phyloP scores from a whole-genome alignment of 2,888 invertebrate genomes.

The Acronicta psi region DNA sequence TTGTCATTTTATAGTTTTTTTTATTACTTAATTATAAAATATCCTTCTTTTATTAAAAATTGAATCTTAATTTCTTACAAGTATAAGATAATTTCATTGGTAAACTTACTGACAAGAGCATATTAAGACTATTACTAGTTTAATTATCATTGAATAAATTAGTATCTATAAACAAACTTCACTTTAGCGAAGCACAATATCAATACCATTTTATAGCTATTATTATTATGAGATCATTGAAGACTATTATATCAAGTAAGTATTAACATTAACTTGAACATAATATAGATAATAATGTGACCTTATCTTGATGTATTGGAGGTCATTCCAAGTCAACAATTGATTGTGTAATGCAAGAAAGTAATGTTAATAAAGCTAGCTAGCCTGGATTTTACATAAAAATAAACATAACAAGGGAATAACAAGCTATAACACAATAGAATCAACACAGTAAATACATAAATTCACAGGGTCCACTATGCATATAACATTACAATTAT shows the following conservation, averaged over 20 bases:
- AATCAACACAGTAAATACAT: conserved; percentile 38
- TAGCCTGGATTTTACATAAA: not conserved
- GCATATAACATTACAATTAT: conserved; percentile 37
- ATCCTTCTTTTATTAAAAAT: conserved; percentile 41
- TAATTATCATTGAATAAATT: conserved; percentile 17
- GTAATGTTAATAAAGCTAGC: conserved; percentile 1
- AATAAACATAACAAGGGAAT: conserved; percentile 21
- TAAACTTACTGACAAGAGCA: conserved; percentile 29
- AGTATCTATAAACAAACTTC: conserved; percentile 33
- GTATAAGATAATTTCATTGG: conserved; percentile 36
- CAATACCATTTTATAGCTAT: conserved; percentile 30
- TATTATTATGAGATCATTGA: conserved; percentile 54
- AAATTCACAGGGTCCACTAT: conserved; percentile 39
- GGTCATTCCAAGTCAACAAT: conserved; percentile 16
- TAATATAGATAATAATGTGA: conserved; percentile 16
- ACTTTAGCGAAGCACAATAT: conserved; percentile 38
- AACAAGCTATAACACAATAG: conserved; percentile 30
- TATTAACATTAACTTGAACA: conserved; percentile 15
- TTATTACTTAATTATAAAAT: conserved; percentile 58
- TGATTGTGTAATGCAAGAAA: conserved; percentile 15
- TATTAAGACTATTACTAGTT: conserved; percentile 3
- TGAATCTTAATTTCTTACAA: conserved; percentile 32
- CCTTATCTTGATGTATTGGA: conserved; percentile 7
- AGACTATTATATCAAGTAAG: conserved; percentile 44
- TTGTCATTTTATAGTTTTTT: conserved; percentile 50